These are phyloP conservation scores for Anoncus sp. DNA, from an alignment of 2,888 invertebrate species.

Conservation along the genomic window DNA sequence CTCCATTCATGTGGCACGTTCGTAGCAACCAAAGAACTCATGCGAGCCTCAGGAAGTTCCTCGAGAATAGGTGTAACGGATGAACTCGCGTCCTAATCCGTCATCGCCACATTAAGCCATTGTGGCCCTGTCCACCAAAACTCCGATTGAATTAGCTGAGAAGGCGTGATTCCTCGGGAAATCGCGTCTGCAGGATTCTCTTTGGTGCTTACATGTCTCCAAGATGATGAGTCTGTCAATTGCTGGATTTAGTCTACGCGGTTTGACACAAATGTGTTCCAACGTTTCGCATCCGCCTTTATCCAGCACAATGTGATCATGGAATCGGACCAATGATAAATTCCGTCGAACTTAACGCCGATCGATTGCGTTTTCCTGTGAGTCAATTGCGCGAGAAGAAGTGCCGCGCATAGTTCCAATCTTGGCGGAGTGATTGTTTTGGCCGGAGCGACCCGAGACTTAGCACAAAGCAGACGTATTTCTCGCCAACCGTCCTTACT, in stretches of 20 bases:
- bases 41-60: too few species aligned
- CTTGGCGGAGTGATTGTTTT: conserved; percentile 54
- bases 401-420: conserved; percentile 59
- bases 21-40: too few species aligned
- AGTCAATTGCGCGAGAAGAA: conserved; percentile 42
- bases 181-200: conserved; percentile 63
- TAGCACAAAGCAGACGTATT: conserved; percentile 20
- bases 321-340: conserved; percentile 53
- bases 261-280: conserved; percentile 56
- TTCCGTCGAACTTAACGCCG: conserved; percentile 27
- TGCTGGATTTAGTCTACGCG: conserved; percentile 56
- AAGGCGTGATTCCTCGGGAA: conserved; percentile 41
- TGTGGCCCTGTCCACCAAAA: conserved; percentile 65
- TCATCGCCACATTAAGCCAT: too few species aligned
- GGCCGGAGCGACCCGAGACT: conserved; percentile 53
- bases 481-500: not conserved
- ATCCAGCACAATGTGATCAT: conserved; percentile 57
- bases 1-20: too few species aligned
- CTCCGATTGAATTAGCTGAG: conserved; percentile 8
- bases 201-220: conserved; percentile 52
- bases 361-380: conserved; percentile 38
- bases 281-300: conserved; percentile 26
- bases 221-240: conserved; percentile 4
- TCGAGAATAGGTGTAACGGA: conserved; percentile 6
- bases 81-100: conserved; percentile 2